Conservation (phyloP, 92 coral and sea anemone genomes). For the Porites rus region DNA sequence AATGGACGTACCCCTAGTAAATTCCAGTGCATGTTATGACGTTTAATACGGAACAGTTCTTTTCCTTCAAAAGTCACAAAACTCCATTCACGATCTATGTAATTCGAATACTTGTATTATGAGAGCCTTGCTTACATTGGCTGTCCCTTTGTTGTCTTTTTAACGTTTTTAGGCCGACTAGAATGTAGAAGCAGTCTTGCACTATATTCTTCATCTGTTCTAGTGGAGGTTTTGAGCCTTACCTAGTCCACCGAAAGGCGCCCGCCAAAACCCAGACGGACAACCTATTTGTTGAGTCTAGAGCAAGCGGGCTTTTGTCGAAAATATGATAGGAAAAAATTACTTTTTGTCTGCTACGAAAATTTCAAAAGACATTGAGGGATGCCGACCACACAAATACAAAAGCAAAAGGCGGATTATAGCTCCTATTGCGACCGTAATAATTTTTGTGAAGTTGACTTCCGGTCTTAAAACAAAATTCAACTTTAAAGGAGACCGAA, state of each 20-base stretch:
- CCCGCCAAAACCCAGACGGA: neutral
- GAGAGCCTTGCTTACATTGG: too few species aligned
- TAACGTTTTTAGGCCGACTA: too few species aligned
- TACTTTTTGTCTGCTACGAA: neutral
- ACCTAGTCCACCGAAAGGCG: neutral
- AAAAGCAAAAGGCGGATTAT: neutral
- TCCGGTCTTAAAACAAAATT: slow-evolving; percentile 5
- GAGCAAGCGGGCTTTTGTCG: neutral
- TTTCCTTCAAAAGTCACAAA: too few species aligned
- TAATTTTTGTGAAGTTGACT: slow-evolving; percentile 11
- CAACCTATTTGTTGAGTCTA: neutral
- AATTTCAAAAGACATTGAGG: neutral
- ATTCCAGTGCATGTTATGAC: too few species aligned
- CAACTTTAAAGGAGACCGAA: neutral
- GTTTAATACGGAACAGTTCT: too few species aligned
- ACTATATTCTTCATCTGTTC: too few species aligned
- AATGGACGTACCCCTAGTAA: too few species aligned
- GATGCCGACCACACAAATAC: neutral
- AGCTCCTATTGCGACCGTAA: neutral
- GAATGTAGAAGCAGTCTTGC: too few species aligned
- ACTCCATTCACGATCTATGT: too few species aligned
- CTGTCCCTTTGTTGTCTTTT: too few species aligned
- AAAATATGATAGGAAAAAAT: neutral
- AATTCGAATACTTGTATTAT: too few species aligned
- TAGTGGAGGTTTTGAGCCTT: too few species aligned